Percentiles rank a stretch among this genome's conserved stretches.
Evolutionary conservation across 1,140 invertebrate genomes (phyloP).

Genomic region (Calosoma granatense): DNA sequence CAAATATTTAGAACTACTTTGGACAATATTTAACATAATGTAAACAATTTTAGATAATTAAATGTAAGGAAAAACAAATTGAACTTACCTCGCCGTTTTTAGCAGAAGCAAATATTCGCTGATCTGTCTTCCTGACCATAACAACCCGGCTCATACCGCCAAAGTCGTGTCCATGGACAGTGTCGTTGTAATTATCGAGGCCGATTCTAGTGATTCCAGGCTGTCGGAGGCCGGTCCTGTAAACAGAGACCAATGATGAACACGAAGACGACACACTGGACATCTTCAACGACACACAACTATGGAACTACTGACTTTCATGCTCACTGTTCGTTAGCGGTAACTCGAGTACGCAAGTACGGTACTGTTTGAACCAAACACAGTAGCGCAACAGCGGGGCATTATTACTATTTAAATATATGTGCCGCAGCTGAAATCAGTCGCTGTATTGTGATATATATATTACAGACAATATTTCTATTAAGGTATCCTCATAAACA

Average conservation of each 20-base stretch:
- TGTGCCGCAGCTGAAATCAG: too few relatives aligned
- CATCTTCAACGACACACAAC: background rate
- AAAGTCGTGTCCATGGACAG: conserved; percentile 47
- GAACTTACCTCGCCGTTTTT: conserved; percentile 33
- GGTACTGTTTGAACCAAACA: background rate
- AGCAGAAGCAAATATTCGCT: conserved; percentile 40
- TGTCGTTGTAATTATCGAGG: conserved; percentile 18
- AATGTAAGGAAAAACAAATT: too few relatives aligned
- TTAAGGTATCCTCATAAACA: too few relatives aligned
- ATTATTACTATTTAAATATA: background rate
- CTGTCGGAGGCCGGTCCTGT: background rate
- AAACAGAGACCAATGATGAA: background rate
- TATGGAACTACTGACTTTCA: background rate
- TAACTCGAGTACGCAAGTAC: background rate
- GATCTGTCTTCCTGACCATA: conserved; percentile 53
- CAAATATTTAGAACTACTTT: too few relatives aligned
- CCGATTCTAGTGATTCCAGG: background rate
- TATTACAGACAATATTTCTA: too few relatives aligned
- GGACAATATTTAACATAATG: too few relatives aligned
- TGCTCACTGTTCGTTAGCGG: background rate
- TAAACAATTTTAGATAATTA: too few relatives aligned
- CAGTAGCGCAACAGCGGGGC: background rate
- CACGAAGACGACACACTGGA: background rate
- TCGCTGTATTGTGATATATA: too few relatives aligned
- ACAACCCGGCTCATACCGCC: conserved; percentile 46